Base-by-base conservation (phyloP, 2,113 vertebrate genomes). In the Garra rufa region DNA sequence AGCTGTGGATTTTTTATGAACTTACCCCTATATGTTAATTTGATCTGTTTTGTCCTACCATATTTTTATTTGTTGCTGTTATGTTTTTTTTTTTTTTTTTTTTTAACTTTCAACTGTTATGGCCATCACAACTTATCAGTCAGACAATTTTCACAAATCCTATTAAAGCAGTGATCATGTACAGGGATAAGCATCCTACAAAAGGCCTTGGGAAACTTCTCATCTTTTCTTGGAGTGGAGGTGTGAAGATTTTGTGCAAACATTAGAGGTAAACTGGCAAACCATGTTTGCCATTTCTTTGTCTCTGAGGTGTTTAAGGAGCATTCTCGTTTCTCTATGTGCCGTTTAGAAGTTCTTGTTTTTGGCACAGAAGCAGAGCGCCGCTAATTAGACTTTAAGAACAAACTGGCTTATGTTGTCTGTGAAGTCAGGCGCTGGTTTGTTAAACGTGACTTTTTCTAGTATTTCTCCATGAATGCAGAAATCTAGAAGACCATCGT, bases 201-300 rank as follows among this genome's bases (percentile, higher is more conserved):
- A n/a, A 41, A 76, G 87, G 85, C 89, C 96, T 95, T 97, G 96
- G 95, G 97, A 96, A 97, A 96, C 93, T 96, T 95, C 94, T 93
- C 95, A 94, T 93, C 92, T 95, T 52, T 75, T 87, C 87, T 95
- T 96, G 75, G 90, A 96, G 83, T 89, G 28, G 84, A 91, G 87
- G 92, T 83, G 94, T 92, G 90, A 96, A 94, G 94, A 94, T 87
- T 87, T 92, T 88, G 92, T 90, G 82, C 93, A 97, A 97, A 96
- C 85, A 88, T 11, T 93, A 86, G 91, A 88, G 92, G 94, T 88
- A 91, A 89, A 86, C 84, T 92, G 92, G 90, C 91, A 91, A 93
- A 84, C 82, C 86, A 88, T 82, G 83, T 70, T 78, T 88, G 85
- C 85, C 89, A 90, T 86, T 70, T 92, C 92, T 91, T 91, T 91